phyloP scores from a whole-genome alignment of 2,888 invertebrate species.

The Ectemnius continuus region DNA sequence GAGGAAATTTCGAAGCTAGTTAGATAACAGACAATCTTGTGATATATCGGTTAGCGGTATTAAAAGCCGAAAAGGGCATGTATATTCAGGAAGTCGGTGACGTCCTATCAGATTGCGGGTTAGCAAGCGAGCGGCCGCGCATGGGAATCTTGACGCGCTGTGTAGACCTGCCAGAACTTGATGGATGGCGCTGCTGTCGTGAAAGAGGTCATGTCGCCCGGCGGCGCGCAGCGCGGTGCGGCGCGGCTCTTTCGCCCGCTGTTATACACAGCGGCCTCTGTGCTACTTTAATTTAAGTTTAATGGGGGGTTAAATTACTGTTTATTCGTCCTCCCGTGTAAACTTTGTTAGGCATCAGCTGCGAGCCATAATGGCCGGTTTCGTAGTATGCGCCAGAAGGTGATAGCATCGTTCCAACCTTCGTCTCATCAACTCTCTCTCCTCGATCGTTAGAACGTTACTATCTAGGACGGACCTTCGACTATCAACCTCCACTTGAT shows the following conservation, averaged over 20 bases:
- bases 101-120: constrained; percentile 72
- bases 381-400: too few species aligned
- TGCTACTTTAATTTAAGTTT: constrained; percentile 69
- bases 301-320: constrained; percentile 71
- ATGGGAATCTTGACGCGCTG: constrained; percentile 71
- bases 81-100: constrained; percentile 71
- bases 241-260: constrained; percentile 16
- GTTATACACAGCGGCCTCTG: constrained; percentile 31
- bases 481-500: too few species aligned
- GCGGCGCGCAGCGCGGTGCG: too few species aligned
- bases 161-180: constrained; percentile 74
- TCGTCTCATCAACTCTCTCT: too few species aligned
- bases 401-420: too few species aligned
- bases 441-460: too few species aligned
- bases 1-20: constrained; percentile 60
- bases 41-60: constrained; percentile 71
- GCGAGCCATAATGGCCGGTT: background rate
- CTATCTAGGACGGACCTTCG: too few species aligned
- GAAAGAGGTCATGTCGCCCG: constrained; percentile 61
- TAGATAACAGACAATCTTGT: constrained; percentile 66
- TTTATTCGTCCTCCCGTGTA: constrained; percentile 47
- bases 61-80: constrained; percentile 71
- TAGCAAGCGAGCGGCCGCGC: constrained; percentile 52
- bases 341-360: background rate
- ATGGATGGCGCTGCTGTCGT: constrained; percentile 69